Conservation (phyloP, 2,113 vertebrate genomes). For the Mellivora capensis region DNA sequence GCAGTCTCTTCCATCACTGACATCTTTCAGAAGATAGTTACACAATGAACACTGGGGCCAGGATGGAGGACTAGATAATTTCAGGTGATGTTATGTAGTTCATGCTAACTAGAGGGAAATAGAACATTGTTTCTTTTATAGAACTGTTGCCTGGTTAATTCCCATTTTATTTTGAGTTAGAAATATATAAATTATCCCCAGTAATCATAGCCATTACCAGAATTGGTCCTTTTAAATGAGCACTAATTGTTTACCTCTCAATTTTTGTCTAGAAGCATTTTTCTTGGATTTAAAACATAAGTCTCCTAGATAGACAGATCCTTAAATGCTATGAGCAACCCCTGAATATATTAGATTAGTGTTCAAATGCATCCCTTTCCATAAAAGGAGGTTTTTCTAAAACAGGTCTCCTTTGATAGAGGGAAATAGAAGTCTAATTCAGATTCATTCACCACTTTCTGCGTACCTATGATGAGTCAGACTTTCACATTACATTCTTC, state of each 20-base stretch:
- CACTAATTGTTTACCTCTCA: neutral
- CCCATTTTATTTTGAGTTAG: neutral
- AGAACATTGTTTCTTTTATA: neutral
- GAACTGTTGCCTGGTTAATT: neutral
- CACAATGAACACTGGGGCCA: neutral
- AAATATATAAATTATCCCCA: neutral
- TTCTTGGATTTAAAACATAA: neutral
- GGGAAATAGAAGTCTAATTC: neutral
- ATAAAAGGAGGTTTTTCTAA: neutral
- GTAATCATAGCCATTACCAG: neutral
- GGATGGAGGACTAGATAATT: neutral
- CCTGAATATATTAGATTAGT: neutral
- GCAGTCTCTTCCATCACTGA: neutral
- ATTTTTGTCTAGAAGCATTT: neutral
- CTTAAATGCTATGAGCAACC: neutral
- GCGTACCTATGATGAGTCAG: neutral
- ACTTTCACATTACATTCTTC: neutral
- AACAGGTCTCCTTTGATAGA: neutral
- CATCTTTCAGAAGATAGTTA: neutral
- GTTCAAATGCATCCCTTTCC: neutral
- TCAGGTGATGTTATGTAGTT: neutral
- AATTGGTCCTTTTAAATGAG: neutral
- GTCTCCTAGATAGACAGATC: neutral
- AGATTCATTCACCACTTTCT: neutral
- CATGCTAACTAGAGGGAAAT: neutral